Base-by-base conservation (phyloP, 2,113 vertebrate species). In the Lasiurus borealis region DNA sequence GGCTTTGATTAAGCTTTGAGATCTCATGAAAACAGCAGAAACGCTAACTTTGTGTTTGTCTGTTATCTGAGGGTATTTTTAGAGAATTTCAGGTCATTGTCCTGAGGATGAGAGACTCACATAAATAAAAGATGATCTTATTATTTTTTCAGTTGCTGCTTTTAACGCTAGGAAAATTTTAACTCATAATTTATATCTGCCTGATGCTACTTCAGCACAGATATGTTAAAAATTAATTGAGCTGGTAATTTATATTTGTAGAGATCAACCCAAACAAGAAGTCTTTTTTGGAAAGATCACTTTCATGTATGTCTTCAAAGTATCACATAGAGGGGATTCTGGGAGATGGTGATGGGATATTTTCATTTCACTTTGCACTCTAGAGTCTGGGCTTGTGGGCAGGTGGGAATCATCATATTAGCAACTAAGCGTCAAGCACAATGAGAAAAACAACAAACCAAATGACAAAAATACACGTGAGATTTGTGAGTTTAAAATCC, bases 161-260 rank as follows among this genome's bases (percentile, higher is more conserved):
- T 95, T 95, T 80, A 82, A 82, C 25, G 91, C 76, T 40, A 40
- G 29, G 31, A 46, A 91, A 62, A 68, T 8, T 21, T 48, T 91
- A 72, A 69, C 29, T 86, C 34, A 27, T 64, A 80, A 68, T 57
- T 69, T 54, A 21, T 34, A 29, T 44, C 40, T 80, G 50, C 23
- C 12, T 86, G 15, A 85, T 62, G 48, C 12, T 78, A 29, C 21
- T 40, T 87, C 4, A 96, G 36, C 31, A 66, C 2, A 29, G 88
- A 66, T 1, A 25, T 15, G 18, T 54, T 85, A 50, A 77, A 75
- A 82, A 23, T 57, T 87, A 46, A 71, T 84, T 92, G 34, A 40
- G 18, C 27, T 88, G 6, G 40, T 68, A 40, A 82, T 76, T 91
- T 78, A 69, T 69, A 78, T n/a, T 85, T 44, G 36, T 19, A 59